These are phyloP conservation scores for Pentamera pediparva DNA, from an alignment of 53 echinoderm and acorn worm species.

Conservation along the genomic window DNA sequence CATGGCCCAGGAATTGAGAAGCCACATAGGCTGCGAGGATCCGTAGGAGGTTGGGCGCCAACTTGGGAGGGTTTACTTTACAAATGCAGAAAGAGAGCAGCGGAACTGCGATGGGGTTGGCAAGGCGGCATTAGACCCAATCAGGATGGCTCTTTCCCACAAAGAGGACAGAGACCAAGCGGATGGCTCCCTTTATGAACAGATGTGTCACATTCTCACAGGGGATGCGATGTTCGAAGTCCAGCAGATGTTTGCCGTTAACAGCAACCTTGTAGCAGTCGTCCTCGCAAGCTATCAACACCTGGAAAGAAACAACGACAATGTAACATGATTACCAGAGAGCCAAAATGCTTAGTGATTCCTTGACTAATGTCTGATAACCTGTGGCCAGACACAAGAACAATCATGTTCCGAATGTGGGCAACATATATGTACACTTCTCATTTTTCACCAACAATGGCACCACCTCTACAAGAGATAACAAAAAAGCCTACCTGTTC, in stretches of 20 bases:
- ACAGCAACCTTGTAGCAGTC: constrained; percentile 58
- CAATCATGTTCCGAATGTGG: too few relatives aligned
- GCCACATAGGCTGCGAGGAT: neutral
- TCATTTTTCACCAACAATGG: too few relatives aligned
- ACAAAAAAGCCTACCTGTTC: too few relatives aligned
- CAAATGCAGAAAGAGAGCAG: neutral
- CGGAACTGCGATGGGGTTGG: neutral
- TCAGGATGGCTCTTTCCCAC: too few relatives aligned
- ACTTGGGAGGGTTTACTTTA: neutral
- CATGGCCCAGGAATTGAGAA: too few relatives aligned
- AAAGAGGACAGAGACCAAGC: constrained; percentile 12
- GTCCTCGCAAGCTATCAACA: constrained; percentile 49
- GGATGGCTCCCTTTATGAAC: constrained; percentile 14
- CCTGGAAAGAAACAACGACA: constrained; percentile 24
- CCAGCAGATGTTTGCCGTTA: constrained; percentile 59
- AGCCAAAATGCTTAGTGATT: too few relatives aligned
- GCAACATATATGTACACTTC: too few relatives aligned
- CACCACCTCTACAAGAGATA: too few relatives aligned
- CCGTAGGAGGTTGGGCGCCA: neutral
- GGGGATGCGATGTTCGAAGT: constrained; percentile 49
- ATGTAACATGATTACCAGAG: too few relatives aligned
- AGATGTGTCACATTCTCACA: constrained; percentile 10
- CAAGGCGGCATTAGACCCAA: neutral
- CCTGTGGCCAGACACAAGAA: too few relatives aligned
- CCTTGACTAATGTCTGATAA: too few relatives aligned